Evolutionary conservation across 1,140 invertebrate genomes (phyloP).

Genomic region (Trachelipus rathkii): DNA sequence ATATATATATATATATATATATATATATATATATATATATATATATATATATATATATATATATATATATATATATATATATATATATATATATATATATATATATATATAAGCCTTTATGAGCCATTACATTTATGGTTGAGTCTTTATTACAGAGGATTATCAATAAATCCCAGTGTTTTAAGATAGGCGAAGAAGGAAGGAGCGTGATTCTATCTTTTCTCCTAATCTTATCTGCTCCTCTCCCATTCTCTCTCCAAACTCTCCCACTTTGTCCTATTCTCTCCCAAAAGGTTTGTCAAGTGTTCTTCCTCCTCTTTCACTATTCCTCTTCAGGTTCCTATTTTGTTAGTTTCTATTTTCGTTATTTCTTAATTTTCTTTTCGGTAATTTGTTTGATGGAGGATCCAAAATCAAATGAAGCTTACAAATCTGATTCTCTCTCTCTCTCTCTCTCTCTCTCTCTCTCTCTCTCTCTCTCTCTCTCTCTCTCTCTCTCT

Average conservation of each 20-base stretch:
- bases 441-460: not conserved
- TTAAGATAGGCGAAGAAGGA: not conserved
- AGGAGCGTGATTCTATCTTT: not conserved
- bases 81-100: not conserved
- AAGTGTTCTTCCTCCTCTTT: too few relatives aligned
- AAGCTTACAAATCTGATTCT: too few relatives aligned
- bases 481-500: not conserved
- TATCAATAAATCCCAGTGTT: not conserved
- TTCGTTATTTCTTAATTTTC: too few relatives aligned
- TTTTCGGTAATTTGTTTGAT: too few relatives aligned
- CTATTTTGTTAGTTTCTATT: too few relatives aligned
- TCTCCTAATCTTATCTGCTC: not conserved
- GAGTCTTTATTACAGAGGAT: not conserved
- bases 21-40: not conserved
- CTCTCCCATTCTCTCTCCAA: too few relatives aligned
- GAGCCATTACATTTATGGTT: not conserved
- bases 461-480: not conserved
- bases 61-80: not conserved
- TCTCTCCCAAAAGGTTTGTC: too few relatives aligned
- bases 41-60: not conserved
- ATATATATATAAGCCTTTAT: not conserved
- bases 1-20: conserved; percentile 4
- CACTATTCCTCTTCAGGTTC: too few relatives aligned
- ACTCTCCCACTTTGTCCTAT: too few relatives aligned
- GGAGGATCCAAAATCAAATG: too few relatives aligned